Conservation (phyloP, 2,113 vertebrate species). For the Vidua macroura region DNA sequence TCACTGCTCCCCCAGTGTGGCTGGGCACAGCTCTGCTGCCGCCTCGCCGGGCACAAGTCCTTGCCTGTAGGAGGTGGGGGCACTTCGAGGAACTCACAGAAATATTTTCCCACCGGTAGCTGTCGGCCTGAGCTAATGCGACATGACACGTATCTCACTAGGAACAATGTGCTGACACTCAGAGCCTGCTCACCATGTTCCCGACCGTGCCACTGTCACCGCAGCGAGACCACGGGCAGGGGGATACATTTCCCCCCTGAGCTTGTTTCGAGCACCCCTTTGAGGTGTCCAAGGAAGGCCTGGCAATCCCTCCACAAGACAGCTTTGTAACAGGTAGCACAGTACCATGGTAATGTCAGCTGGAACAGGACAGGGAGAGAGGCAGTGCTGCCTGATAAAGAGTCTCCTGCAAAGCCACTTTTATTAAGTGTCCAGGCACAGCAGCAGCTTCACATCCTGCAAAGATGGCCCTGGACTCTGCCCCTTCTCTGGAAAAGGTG, state of each 20-base stretch:
- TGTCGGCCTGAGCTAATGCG: conserved; percentile 46
- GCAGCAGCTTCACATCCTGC: fast-evolving
- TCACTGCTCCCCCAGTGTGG: neutral
- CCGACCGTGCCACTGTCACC: neutral
- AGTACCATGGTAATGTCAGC: neutral
- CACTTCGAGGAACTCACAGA: neutral
- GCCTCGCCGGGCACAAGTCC: neutral
- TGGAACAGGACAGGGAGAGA: neutral
- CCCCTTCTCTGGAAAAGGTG: neutral
- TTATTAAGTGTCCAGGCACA: neutral
- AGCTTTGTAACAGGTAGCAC: neutral
- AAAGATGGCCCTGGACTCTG: neutral
- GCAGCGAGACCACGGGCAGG: fast-evolving
- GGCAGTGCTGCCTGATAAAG: neutral
- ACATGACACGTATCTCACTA: conserved; percentile 18
- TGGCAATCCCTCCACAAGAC: neutral
- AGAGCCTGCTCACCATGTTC: conserved; percentile 28
- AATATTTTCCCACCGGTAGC: conserved; percentile 51
- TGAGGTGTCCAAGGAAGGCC: neutral
- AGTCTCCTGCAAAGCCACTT: neutral
- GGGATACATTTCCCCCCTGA: neutral
- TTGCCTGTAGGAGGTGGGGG: conserved; percentile 35
- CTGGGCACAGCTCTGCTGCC: neutral
- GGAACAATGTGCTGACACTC: conserved; percentile 31
- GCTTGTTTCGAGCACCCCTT: neutral